Evolutionary conservation across 1,140 invertebrate genomes (phyloP), one percentile per base, ranked within the genome.

Genomic region (Micrasema longulum): DNA sequence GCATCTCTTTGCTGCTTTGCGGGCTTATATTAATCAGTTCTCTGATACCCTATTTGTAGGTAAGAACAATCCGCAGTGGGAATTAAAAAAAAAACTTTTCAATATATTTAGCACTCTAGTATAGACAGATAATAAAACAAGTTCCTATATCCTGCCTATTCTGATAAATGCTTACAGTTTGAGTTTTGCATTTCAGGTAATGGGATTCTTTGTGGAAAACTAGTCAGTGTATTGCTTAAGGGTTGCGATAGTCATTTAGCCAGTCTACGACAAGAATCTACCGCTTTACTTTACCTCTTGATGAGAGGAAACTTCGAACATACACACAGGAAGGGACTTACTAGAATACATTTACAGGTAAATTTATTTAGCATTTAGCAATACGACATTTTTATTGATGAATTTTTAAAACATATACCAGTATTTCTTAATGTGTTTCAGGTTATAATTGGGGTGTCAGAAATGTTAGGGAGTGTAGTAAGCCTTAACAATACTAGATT

Each of bases 251-350:
- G 92, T 80, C 89, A 92, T 55, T 84, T 95, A 69, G 89, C 90
- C 67, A 90, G 88, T 52, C 89, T 95, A 36, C 88, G 96, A 31
- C 92, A 95, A 77, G 95, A 97, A 81, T 93, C 95, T 0, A 95
- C 95, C 78, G 95, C 95, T 64, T 89, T 96, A 7, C 84, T 97
- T 0, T 97, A 97, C 84, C 84, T 97, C 38, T 86, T 97, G 18
- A 96, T 97, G 95, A 88, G 95, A 71, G 94, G 93, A 77, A 97
- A 97, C 84, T 97, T 95, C 85, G 94, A 97, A 79, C 95, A 94
- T 78, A 93, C 91, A 18, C 88, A 89, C 48, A 87, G 92, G 47
- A 93, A 93, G 76, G 92, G 92, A 66, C 86, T 97, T 38, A 96
- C 94, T 0, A 86, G 96, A 76, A 94, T 97, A 2, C 93, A 95